Conservation (phyloP, 2,888 invertebrate species). For the Sminthurinus aureus region DNA sequence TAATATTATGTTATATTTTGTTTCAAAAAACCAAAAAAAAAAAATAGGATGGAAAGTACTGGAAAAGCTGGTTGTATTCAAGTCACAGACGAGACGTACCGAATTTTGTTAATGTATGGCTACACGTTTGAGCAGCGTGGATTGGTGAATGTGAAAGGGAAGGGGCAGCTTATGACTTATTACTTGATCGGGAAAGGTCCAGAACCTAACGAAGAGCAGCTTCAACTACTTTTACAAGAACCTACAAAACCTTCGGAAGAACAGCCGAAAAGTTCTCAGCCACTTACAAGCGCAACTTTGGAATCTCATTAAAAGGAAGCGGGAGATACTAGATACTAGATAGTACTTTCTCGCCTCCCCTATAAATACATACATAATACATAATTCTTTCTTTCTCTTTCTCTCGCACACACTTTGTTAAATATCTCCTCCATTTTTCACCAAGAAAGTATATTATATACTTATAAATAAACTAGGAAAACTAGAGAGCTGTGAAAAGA, state of each 20-base stretch:
- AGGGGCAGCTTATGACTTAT: constrained; percentile 95
- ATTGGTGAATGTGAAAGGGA: constrained; percentile 94
- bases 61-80: constrained; percentile 94
- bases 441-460: no score
- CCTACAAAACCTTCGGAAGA: constrained; percentile 14
- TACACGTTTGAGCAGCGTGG: constrained; percentile 95
- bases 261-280: constrained; percentile 2
- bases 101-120: constrained; percentile 86
- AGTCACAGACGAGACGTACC: constrained; percentile 94
- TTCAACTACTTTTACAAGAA: constrained; percentile 48
- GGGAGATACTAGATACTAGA: neutral
- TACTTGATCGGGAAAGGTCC: constrained; percentile 73
- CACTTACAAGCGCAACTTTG: constrained; percentile 30
- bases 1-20: neutral
- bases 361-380: no score
- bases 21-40: neutral
- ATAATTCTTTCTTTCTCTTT: neutral
- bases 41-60: constrained; percentile 87
- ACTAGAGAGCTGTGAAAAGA: no score
- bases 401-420: neutral
- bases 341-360: neutral
- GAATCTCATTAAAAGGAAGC: constrained; percentile 36
- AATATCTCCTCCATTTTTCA: neutral
- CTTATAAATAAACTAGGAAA: no score
- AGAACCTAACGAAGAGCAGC: constrained; percentile 53